Evolutionary conservation across 2,113 vertebrate species (phyloP).

Genomic region (Prunella fulvescens): DNA sequence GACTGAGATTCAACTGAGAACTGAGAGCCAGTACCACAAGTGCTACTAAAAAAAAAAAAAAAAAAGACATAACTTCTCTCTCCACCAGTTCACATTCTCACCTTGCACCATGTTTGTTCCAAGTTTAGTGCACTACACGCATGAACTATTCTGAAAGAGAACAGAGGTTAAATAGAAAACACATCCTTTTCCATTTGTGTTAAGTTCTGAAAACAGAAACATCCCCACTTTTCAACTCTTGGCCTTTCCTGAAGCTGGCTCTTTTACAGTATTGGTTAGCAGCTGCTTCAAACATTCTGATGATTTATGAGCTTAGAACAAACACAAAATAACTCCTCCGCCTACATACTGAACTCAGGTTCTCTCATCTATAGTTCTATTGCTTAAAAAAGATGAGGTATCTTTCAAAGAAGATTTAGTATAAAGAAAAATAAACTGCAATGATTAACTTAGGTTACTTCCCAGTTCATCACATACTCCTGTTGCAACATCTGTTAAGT

Average conservation of each 20-base stretch:
- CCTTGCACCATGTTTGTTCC: constrained; percentile 18
- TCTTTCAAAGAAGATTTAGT: constrained; percentile 43
- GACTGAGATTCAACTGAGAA: constrained; percentile 6
- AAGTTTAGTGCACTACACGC: neutral
- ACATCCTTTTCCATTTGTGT: neutral
- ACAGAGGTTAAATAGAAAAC: constrained; percentile 11
- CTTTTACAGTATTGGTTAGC: constrained; percentile 24
- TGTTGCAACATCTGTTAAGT: constrained; percentile 14
- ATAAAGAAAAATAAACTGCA: constrained; percentile 56
- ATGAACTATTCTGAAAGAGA: constrained; percentile 46
- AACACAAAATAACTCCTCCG: constrained; percentile 13
- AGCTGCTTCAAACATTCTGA: constrained; percentile 42
- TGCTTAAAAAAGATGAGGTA: constrained; percentile 66
- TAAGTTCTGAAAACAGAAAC: constrained; percentile 13
- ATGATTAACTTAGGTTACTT: constrained; percentile 22
- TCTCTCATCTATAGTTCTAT: constrained; percentile 37
- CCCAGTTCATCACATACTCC: neutral
- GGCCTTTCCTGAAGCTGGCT: neutral
- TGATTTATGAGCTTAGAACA: neutral
- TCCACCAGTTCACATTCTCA: neutral
- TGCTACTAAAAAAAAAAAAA: neutral
- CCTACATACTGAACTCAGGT: neutral
- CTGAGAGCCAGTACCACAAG: neutral
- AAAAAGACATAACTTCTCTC: neutral
- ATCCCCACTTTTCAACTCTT: neutral